phyloP scores from a whole-genome alignment of 1,140 invertebrate genomes.

The Adoxophyes honmai region DNA sequence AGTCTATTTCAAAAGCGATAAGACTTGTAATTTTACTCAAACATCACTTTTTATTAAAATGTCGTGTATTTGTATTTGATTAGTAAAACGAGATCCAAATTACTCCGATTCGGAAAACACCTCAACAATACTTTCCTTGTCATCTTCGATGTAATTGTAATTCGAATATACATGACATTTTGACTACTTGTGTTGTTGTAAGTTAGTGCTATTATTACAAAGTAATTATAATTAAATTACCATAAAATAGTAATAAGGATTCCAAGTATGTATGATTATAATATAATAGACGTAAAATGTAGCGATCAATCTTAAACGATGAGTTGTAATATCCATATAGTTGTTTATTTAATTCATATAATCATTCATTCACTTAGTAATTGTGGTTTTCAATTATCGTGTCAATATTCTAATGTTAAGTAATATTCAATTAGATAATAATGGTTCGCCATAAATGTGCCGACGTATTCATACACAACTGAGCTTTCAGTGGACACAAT shows the following conservation, averaged over 20 bases:
- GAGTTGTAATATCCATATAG: constrained; percentile 35
- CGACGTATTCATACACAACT: constrained; percentile 41
- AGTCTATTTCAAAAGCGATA: background rate
- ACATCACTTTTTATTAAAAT: background rate
- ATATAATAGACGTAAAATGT: constrained; percentile 35
- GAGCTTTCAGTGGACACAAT: constrained; percentile 60
- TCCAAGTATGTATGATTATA: constrained; percentile 60
- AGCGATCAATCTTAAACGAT: constrained; percentile 37
- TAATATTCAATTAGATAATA: constrained; percentile 56
- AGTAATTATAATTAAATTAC: constrained; percentile 52
- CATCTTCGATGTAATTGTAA: constrained; percentile 17
- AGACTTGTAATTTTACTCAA: background rate
- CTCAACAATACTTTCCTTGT: too few species aligned
- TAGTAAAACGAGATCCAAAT: too few species aligned
- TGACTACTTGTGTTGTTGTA: constrained; percentile 33
- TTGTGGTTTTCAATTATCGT: constrained; percentile 63
- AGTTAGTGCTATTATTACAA: constrained; percentile 52
- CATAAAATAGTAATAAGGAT: constrained; percentile 39
- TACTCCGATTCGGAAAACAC: too few species aligned
- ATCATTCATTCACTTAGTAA: constrained; percentile 36
- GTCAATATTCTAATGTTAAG: constrained; percentile 63
- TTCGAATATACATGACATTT: constrained; percentile 23
- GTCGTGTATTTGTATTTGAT: too few species aligned
- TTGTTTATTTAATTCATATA: constrained; percentile 37
- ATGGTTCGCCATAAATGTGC: constrained; percentile 54